phyloP scores from a whole-genome alignment of 2,888 invertebrate species.

The Xestia ashworthii region DNA sequence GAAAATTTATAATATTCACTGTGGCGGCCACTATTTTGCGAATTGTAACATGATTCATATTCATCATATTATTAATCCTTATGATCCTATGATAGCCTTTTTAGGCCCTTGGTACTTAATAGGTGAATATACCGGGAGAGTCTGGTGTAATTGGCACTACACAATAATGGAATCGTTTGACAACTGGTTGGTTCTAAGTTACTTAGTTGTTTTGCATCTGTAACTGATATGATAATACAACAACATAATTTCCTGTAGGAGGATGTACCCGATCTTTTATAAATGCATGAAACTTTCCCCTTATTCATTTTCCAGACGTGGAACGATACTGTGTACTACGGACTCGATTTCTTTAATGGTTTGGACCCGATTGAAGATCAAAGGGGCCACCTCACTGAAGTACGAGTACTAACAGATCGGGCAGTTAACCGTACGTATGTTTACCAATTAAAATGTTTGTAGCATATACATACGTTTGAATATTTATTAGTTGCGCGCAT shows the following conservation, averaged over 20 bases:
- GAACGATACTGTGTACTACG: conserved; percentile 71
- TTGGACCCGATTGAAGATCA: conserved; percentile 69
- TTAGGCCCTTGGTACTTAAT: too few relatives aligned
- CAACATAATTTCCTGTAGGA: conserved; percentile 11
- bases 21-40: too few relatives aligned
- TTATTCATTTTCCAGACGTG: conserved; percentile 68
- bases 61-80: too few relatives aligned
- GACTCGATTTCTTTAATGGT: conserved; percentile 74
- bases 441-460: conserved; percentile 40
- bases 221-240: neutral
- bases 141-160: conserved; percentile 1
- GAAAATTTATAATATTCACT: too few relatives aligned
- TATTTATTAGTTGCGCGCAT: conserved; percentile 26
- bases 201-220: neutral
- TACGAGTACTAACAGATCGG: conserved; percentile 73
- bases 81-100: too few relatives aligned
- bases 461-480: conserved; percentile 23
- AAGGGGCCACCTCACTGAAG: conserved; percentile 73
- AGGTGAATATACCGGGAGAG: neutral
- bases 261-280: conserved; percentile 1
- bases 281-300: neutral
- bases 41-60: too few relatives aligned
- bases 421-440: conserved; percentile 71
- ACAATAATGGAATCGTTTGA: neutral
- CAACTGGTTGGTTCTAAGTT: neutral